Evolutionary conservation across 2,113 vertebrate species (phyloP), one percentile per base, ranked within the genome.

Genomic region (Nerophis lumbriciformis): DNA sequence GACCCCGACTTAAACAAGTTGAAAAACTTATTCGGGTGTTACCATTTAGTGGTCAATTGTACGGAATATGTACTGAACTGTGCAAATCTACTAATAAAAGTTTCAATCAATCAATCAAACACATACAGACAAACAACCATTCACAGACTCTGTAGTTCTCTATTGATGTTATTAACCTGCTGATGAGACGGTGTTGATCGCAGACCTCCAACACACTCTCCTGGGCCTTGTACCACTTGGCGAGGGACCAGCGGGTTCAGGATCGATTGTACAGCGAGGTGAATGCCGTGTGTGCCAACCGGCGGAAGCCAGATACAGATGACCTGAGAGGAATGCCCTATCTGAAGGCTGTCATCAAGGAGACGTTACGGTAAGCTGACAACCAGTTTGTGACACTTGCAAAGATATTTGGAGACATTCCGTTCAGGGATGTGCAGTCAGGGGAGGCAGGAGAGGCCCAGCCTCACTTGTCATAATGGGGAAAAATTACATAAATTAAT

Each of bases 161-260:
- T 12, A 11, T 45, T 12, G 42, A 11, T 45, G 42, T 45, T 45
- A 12, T 36, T 13, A 54, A 54, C 35, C 53, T 15, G 35, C 15
- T 54, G 52, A 14, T 14, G 13, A 9, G 39, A 42, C 8, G 39
- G 50, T 45, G n/a, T 45, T 50, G 21, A 5, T 9, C 48, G 4
- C 73, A 92, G 91, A 92, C 90, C 0, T 92, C 91, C 42, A 92
- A 92, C 85, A 92, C 91, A 2, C 45, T 92, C 59, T 88, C 88
- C 0, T 92, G 91, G 91, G 77, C 88, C 0, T 55, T 92, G 73
- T 92, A 91, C 79, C 88, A 73, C 21, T 59, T 92, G 5, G 83
- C 90, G 11, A 73, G 73, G 42, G 78, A 90, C 73, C 7, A n/a
- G 3, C 4, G 42, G 42, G 59, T 38, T 5, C 91, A 92, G 82